Evolutionary conservation across 2,113 vertebrate species (phyloP).

Genomic region (Glaucidium brasilianum): DNA sequence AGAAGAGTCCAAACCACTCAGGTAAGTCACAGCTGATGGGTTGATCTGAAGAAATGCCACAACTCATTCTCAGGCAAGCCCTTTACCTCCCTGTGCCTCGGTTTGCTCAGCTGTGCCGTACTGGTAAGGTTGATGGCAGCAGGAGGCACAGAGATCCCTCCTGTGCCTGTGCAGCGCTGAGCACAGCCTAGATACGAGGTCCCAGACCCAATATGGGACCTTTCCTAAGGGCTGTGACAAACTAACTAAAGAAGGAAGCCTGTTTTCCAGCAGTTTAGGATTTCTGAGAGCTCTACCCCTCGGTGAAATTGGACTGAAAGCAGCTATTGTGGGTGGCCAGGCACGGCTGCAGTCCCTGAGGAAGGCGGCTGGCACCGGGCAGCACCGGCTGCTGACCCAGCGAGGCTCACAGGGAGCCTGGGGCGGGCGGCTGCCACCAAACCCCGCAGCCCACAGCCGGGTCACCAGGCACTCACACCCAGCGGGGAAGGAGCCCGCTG

Average conservation of each 20-base stretch:
- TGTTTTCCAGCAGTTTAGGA: neutral
- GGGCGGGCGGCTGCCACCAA: fast-evolving
- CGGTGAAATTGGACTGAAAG: neutral
- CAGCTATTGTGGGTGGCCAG: neutral
- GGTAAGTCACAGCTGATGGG: neutral
- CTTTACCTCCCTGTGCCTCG: neutral
- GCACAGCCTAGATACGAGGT: neutral
- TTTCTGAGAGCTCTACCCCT: neutral
- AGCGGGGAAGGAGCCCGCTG: neutral
- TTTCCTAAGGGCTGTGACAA: neutral
- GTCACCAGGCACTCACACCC: neutral
- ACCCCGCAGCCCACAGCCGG: neutral
- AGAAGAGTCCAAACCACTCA: neutral
- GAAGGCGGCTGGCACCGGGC: neutral
- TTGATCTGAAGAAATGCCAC: neutral
- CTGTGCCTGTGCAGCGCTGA: fast-evolving
- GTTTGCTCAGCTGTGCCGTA: neutral
- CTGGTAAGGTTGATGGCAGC: neutral
- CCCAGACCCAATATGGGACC: neutral
- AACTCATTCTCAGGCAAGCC: neutral
- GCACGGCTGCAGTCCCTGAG: fast-evolving
- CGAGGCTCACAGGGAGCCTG: fast-evolving
- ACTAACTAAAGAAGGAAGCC: neutral
- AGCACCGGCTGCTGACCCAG: neutral
- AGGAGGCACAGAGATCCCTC: neutral